These are phyloP conservation scores for Lateolabrax maculatus DNA, from an alignment of 2,797 vertebrate species.

Conservation along the genomic window DNA sequence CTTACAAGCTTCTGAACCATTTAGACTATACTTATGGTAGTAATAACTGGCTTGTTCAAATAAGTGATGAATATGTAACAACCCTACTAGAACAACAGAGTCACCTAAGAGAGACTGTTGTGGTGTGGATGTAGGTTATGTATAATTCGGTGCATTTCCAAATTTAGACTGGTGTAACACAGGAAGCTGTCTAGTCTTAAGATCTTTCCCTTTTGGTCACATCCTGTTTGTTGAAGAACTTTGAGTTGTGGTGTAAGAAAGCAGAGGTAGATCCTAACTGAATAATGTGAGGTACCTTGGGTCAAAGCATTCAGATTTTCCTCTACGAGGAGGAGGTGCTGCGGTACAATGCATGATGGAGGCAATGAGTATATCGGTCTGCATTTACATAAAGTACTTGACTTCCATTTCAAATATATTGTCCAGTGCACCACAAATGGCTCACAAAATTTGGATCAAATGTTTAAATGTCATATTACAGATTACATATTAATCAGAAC, in stretches of 20 bases:
- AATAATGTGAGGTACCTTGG: neutral
- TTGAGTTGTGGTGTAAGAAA: neutral
- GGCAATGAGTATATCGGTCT: neutral
- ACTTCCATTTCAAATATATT: neutral
- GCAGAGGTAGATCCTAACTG: neutral
- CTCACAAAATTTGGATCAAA: neutral
- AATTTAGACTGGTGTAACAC: neutral
- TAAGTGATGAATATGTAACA: neutral
- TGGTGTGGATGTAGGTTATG: neutral
- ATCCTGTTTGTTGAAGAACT: constrained; percentile 43
- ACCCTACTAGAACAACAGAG: neutral
- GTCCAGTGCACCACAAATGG: neutral
- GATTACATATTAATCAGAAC: neutral
- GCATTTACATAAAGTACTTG: neutral
- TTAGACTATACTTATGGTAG: neutral
- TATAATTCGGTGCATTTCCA: neutral
- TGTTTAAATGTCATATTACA: neutral
- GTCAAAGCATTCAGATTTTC: constrained; percentile 5
- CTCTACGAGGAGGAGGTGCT: neutral
- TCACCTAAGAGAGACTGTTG: neutral
- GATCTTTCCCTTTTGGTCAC: constrained; percentile 23
- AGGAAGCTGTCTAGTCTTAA: constrained; percentile 38
- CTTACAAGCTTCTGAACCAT: neutral
- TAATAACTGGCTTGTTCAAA: neutral
- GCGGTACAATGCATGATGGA: neutral